Evolutionary conservation across 2,888 invertebrate species (phyloP).

Genomic region (Sycophila texana): DNA sequence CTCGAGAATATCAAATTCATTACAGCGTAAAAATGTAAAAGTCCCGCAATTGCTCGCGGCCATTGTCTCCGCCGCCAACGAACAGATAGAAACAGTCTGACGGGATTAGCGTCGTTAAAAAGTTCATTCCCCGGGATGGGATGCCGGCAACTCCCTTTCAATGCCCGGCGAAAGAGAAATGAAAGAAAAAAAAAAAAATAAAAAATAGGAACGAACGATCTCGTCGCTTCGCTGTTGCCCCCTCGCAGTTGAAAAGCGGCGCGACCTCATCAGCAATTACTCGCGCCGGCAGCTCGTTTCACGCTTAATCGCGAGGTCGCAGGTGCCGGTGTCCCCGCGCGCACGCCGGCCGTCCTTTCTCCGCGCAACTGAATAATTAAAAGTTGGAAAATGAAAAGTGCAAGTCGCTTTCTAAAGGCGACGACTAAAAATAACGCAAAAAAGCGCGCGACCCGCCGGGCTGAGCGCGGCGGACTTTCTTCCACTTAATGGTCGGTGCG

Average conservation of each 20-base stretch:
- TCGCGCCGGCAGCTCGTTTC: too few relatives aligned
- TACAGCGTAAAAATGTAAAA: background rate
- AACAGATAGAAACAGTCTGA: too few relatives aligned
- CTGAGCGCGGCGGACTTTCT: background rate
- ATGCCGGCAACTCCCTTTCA: too few relatives aligned
- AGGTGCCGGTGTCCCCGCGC: background rate
- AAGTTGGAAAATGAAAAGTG: constrained; percentile 25
- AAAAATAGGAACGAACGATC: too few relatives aligned
- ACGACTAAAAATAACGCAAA: background rate
- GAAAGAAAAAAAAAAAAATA: too few relatives aligned
- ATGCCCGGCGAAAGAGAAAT: too few relatives aligned
- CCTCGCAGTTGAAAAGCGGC: too few relatives aligned
- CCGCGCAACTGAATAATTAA: constrained; percentile 27
- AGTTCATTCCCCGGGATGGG: too few relatives aligned
- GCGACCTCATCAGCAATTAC: too few relatives aligned
- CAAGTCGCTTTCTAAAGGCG: constrained; percentile 40
- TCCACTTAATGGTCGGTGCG: background rate
- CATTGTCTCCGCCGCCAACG: background rate
- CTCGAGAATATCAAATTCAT: constrained; percentile 2
- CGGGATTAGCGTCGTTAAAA: too few relatives aligned
- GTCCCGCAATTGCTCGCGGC: background rate
- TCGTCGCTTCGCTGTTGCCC: too few relatives aligned
- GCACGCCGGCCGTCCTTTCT: background rate
- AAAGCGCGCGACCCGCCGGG: background rate
- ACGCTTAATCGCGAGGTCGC: background rate